Conservation (phyloP, 2,797 vertebrate genomes). For the Scleropages formosus region DNA sequence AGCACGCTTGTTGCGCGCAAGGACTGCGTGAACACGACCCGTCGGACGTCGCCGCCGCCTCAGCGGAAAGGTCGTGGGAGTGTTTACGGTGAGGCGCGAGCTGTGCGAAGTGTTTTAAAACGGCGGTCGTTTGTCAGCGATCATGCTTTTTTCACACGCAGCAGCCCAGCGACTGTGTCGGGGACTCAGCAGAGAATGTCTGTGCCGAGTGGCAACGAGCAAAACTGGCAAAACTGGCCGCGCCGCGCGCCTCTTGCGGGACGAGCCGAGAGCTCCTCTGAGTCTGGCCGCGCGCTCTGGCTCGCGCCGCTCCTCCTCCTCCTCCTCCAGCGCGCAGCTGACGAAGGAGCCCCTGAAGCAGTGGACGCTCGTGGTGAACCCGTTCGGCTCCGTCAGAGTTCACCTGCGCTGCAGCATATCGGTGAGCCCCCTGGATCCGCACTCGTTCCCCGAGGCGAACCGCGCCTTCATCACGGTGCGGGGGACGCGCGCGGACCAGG, state of each 20-base stretch:
- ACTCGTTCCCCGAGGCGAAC: conserved; percentile 70
- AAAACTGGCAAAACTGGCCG: background rate
- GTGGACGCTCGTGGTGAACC: conserved; percentile 74
- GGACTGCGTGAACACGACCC: background rate
- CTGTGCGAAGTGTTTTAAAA: background rate
- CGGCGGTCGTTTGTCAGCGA: background rate
- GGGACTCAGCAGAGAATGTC: background rate
- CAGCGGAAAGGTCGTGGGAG: background rate
- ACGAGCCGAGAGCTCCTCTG: conserved; percentile 29
- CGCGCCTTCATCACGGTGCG: conserved; percentile 71
- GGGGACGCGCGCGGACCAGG: conserved; percentile 48
- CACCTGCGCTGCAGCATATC: conserved; percentile 75
- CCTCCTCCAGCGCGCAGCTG: conserved; percentile 10
- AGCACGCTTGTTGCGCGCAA: conserved; percentile 16
- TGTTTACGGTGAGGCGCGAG: background rate
- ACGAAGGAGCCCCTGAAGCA: conserved; percentile 52
- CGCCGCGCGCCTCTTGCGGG: background rate
- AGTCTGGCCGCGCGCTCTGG: too few species aligned
- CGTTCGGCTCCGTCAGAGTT: conserved; percentile 73
- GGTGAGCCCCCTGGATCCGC: conserved; percentile 76
- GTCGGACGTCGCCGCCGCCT: too few species aligned
- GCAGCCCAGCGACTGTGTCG: conserved; percentile 20
- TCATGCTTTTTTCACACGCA: conserved; percentile 21
- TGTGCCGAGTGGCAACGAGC: background rate
- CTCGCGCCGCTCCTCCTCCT: too few species aligned